Evolutionary conservation across 1,140 invertebrate genomes (phyloP).

Genomic region (Neomicropteryx cornuta): DNA sequence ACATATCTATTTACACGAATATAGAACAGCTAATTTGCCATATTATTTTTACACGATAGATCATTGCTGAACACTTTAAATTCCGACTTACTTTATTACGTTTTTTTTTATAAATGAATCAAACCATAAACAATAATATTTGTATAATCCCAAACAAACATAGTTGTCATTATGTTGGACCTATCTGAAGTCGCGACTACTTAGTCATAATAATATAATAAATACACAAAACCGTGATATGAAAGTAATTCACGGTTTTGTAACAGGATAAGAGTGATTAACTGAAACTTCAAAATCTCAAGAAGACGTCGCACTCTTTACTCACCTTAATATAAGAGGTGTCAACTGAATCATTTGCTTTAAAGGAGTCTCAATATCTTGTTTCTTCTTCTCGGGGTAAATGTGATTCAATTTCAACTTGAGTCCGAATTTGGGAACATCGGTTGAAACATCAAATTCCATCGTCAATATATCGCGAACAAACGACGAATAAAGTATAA

Average conservation of each 20-base stretch:
- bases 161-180: not conserved
- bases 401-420: conserved; percentile 63
- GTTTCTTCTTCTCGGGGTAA: conserved; percentile 61
- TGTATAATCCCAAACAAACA: conserved; percentile 25
- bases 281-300: too few relatives aligned
- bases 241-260: conserved; percentile 7
- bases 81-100: too few relatives aligned
- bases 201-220: not conserved
- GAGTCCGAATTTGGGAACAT: conserved; percentile 54
- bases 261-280: conserved; percentile 4
- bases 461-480: too few relatives aligned
- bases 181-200: not conserved
- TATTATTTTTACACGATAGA: too few relatives aligned
- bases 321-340: conserved; percentile 48
- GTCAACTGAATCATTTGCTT: conserved; percentile 53
- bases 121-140: too few relatives aligned
- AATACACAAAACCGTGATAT: conserved; percentile 5
- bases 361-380: conserved; percentile 50
- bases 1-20: too few relatives aligned
- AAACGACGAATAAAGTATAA: too few relatives aligned
- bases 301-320: too few relatives aligned
- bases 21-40: too few relatives aligned
- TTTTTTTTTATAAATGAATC: too few relatives aligned
- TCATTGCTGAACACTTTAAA: too few relatives aligned
- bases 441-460: too few relatives aligned